Percentiles rank a stretch among this genome's conserved stretches.
Evolutionary conservation across 1,140 invertebrate species (phyloP).

Genomic region (Harpegnathos saltator): DNA sequence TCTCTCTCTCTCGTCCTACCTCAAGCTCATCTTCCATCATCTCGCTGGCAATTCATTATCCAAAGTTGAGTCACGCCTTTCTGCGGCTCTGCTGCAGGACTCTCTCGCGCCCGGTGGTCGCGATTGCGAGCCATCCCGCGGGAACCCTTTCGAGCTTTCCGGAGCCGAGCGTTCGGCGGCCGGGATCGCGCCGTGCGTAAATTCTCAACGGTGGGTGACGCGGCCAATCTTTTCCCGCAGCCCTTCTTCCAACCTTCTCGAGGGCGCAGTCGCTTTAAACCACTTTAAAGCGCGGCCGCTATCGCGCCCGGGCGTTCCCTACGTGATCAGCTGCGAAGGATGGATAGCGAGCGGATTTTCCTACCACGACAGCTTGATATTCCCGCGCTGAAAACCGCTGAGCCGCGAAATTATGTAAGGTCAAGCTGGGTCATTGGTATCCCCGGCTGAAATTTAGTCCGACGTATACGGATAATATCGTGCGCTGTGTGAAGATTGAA

Average conservation of each 20-base stretch:
- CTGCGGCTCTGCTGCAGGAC: constrained; percentile 66
- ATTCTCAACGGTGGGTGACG: constrained; percentile 25
- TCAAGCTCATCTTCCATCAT: constrained; percentile 68
- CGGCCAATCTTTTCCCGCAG: constrained; percentile 2
- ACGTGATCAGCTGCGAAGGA: constrained; percentile 9
- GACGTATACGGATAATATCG: not conserved
- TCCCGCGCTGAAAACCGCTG: not conserved
- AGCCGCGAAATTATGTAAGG: not conserved
- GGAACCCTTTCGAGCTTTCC: constrained; percentile 18
- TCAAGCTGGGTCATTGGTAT: not conserved
- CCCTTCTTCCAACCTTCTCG: constrained; percentile 11
- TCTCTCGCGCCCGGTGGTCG: not conserved
- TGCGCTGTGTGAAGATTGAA: not conserved
- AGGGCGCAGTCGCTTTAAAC: constrained; percentile 2
- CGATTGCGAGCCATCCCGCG: constrained; percentile 17
- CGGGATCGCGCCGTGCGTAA: constrained; percentile 22
- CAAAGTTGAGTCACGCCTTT: constrained; percentile 77
- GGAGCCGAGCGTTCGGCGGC: not conserved
- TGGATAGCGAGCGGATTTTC: constrained; percentile 14
- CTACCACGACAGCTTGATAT: not conserved
- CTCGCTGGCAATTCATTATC: constrained; percentile 78
- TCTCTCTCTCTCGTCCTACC: not conserved
- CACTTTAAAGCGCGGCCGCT: not conserved
- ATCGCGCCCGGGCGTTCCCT: not conserved
- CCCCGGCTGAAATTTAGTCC: not conserved